Evolutionary conservation across 1,140 invertebrate genomes (phyloP).

Genomic region (Heliothis virescens): DNA sequence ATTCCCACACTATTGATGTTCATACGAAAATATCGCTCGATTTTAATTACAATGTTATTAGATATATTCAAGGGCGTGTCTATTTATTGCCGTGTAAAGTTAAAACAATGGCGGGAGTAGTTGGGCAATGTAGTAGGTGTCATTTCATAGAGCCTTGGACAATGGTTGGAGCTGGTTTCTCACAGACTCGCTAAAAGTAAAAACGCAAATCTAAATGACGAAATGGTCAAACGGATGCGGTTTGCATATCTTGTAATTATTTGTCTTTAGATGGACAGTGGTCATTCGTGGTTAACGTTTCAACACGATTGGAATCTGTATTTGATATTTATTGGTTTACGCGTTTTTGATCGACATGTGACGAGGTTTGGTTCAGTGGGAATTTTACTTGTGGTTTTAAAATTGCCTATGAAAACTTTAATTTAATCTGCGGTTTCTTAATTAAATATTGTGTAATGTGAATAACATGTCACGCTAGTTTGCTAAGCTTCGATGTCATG

Average conservation of each 20-base stretch:
- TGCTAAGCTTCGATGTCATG: no score
- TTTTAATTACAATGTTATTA: conserved; percentile 63
- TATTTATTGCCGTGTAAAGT: conserved; percentile 59
- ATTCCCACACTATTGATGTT: conserved; percentile 54
- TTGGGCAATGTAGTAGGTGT: conserved; percentile 68
- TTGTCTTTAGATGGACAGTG: background rate
- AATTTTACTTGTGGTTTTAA: background rate
- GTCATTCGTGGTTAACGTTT: background rate
- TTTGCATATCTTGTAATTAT: conserved; percentile 1
- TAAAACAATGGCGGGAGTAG: conserved; percentile 67
- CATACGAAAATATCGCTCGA: conserved; percentile 52
- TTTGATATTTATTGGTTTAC: background rate
- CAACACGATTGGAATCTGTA: background rate
- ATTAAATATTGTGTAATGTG: no score
- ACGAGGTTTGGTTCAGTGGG: no score
- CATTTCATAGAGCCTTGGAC: conserved; percentile 74
- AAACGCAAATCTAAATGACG: conserved; percentile 49
- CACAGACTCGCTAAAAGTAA: conserved; percentile 64
- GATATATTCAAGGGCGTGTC: conserved; percentile 66
- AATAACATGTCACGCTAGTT: no score
- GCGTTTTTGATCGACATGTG: background rate
- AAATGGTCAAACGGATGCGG: conserved; percentile 44
- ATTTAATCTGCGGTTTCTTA: no score
- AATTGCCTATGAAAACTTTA: no score
- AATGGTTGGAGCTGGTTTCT: conserved; percentile 63